Conservation (phyloP, 2,888 invertebrate species). For the Pyrrhia umbra region DNA sequence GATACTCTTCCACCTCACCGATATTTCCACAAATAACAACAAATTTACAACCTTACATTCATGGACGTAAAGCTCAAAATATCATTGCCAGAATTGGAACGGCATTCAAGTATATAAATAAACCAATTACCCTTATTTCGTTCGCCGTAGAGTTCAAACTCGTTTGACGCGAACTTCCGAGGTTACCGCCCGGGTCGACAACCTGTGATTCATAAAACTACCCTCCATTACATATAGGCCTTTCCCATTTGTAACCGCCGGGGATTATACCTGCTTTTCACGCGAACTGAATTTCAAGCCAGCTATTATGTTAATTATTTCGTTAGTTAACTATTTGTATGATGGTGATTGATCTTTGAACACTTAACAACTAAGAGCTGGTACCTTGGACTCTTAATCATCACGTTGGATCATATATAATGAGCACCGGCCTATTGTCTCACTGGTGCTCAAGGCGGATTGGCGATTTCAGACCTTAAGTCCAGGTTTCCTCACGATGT, state of each 20-base stretch:
- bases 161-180: constrained; percentile 49
- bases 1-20: constrained; percentile 37
- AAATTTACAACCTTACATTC: constrained; percentile 28
- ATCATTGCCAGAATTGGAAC: neutral
- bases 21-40: constrained; percentile 35
- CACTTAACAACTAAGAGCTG: neutral
- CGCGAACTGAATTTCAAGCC: constrained; percentile 60
- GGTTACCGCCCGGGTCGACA: constrained; percentile 78
- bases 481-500: too few species aligned
- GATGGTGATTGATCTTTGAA: constrained; percentile 2
- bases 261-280: constrained; percentile 68
- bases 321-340: constrained; percentile 57
- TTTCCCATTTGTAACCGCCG: constrained; percentile 73
- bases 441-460: too few species aligned
- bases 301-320: constrained; percentile 55
- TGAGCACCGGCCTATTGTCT: too few species aligned
- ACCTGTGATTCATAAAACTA: constrained; percentile 81
- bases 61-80: constrained; percentile 41
- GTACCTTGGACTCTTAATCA: neutral
- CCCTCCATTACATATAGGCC: constrained; percentile 74
- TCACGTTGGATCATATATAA: too few species aligned
- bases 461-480: too few species aligned
- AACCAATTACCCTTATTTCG: constrained; percentile 52
- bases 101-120: constrained; percentile 42
- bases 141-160: constrained; percentile 52